Conservation (phyloP, 2,113 vertebrate species). For the Fregata magnificens region DNA sequence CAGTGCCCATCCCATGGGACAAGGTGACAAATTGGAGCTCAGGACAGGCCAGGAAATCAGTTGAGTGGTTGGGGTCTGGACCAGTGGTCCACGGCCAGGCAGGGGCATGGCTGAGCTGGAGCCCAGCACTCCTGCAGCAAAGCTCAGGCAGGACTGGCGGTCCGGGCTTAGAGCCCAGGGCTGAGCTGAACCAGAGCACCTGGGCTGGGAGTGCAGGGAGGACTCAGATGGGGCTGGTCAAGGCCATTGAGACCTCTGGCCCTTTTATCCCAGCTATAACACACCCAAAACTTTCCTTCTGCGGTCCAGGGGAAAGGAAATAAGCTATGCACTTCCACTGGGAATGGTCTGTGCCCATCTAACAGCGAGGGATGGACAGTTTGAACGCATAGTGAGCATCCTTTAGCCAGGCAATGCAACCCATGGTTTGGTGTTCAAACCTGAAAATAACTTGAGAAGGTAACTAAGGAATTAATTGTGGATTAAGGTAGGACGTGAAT, state of each 20-base stretch:
- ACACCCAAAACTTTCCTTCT: background rate
- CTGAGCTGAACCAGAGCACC: background rate
- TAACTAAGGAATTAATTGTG: background rate
- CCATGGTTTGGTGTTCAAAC: background rate
- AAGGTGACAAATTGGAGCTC: rapidly evolving
- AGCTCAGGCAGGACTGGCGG: too few relatives aligned
- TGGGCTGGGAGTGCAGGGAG: background rate
- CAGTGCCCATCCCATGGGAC: background rate
- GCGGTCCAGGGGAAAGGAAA: background rate
- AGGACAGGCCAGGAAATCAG: background rate
- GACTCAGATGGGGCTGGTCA: background rate
- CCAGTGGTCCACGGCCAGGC: rapidly evolving
- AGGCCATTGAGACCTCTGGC: background rate
- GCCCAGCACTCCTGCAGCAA: background rate
- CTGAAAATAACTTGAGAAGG: background rate
- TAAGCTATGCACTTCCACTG: background rate
- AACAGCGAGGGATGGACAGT: background rate
- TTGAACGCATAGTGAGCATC: background rate
- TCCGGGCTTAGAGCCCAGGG: background rate
- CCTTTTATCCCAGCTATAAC: background rate
- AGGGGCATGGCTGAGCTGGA: background rate
- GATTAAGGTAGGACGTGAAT: background rate
- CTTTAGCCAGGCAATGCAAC: background rate
- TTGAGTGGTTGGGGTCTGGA: too few relatives aligned
- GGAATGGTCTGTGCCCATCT: background rate